A percentile compares a stretch with the other conserved stretches of the same genome.
Conservation (phyloP, 2,113 vertebrate genomes). For the Aspidoscelis tigris region DNA sequence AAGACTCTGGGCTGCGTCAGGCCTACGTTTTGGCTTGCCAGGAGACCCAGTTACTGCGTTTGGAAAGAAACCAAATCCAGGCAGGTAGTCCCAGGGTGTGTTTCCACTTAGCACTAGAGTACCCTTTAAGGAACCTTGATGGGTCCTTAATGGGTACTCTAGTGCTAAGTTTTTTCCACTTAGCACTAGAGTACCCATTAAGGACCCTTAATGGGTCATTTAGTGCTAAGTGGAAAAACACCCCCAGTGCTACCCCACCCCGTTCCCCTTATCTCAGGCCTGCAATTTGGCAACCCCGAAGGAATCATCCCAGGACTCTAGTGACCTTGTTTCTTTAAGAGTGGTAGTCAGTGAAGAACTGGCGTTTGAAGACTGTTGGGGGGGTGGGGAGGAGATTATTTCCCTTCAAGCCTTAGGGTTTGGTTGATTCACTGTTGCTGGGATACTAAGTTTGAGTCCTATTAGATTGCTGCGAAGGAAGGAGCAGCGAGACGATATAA, state of each 20-base stretch:
- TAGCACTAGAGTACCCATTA: too few relatives aligned
- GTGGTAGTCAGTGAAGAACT: neutral
- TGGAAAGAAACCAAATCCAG: neutral
- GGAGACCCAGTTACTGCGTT: neutral
- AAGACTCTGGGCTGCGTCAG: neutral
- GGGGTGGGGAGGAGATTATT: neutral
- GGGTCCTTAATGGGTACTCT: too few relatives aligned
- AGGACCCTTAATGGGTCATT: too few relatives aligned
- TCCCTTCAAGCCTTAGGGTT: neutral
- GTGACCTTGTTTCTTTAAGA: neutral
- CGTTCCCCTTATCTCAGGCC: neutral
- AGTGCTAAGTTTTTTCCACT: too few relatives aligned
- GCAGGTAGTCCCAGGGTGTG: too few relatives aligned
- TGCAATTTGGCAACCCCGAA: neutral
- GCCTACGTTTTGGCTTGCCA: neutral
- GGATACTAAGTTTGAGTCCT: conserved; percentile 1
- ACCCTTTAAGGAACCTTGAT: too few relatives aligned
- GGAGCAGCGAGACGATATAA: neutral
- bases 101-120: too few relatives aligned
- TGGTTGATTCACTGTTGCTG: conserved; percentile 1
- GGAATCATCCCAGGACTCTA: neutral
- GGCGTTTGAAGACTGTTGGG: neutral
- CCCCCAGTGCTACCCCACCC: too few relatives aligned
- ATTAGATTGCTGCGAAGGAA: neutral
- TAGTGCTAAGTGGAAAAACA: too few relatives aligned